These are phyloP conservation scores for Cyclophora albipunctata DNA, from an alignment of 2,888 invertebrate species.

Conservation along the genomic window DNA sequence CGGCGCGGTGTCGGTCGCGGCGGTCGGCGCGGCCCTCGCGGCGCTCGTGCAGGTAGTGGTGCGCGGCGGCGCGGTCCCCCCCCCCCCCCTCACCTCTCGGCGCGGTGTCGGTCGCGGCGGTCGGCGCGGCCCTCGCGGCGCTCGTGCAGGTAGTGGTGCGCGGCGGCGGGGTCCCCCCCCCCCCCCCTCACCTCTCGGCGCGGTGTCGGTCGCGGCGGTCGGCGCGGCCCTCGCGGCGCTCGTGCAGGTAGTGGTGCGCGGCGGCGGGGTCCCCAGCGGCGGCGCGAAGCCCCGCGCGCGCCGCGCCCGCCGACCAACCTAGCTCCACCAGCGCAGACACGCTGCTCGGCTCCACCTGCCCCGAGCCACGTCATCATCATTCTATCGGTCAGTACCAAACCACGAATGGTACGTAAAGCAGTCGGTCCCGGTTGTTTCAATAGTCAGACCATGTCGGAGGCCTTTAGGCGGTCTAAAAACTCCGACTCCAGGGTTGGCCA, in stretches of 20 bases:
- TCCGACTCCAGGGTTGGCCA: too few species aligned
- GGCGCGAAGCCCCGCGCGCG: constrained; percentile 79
- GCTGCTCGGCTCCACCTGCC: neutral
- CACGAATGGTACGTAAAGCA: too few species aligned
- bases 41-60: constrained; percentile 78
- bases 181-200: constrained; percentile 10
- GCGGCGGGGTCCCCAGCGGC: constrained; percentile 60
- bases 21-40: constrained; percentile 65
- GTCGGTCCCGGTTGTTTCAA: too few species aligned
- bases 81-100: constrained; percentile 10
- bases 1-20: constrained; percentile 26
- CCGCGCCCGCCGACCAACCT: constrained; percentile 80
- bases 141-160: constrained; percentile 79
- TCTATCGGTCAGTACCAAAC: too few species aligned
- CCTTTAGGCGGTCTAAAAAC: too few species aligned
- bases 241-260: constrained; percentile 80
- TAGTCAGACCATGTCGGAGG: too few species aligned
- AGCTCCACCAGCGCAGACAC: constrained; percentile 58
- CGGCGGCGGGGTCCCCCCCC: constrained; percentile 66
- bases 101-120: constrained; percentile 35
- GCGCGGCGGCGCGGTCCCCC: constrained; percentile 74
- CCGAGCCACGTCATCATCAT: too few species aligned
- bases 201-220: constrained; percentile 42
- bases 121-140: constrained; percentile 64
- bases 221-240: constrained; percentile 65